phyloP scores from a whole-genome alignment of 2,113 vertebrate species.

The Paradoxurus hermaphroditus region DNA sequence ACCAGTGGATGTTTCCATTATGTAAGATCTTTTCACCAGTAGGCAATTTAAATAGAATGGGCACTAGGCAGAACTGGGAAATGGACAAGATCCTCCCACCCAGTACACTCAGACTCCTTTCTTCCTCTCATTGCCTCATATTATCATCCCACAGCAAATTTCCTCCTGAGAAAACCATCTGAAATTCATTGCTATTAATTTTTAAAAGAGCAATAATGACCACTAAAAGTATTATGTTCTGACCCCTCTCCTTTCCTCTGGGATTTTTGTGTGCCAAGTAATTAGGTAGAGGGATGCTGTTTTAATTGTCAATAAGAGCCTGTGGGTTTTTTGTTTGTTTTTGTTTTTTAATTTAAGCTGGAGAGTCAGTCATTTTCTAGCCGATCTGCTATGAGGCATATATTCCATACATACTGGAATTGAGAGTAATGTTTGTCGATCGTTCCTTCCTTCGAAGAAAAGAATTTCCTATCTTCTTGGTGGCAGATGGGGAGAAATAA shows the following conservation, averaged over 20 bases:
- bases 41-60: background rate
- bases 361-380: background rate
- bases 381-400: background rate
- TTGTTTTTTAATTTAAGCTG: conserved; percentile 28
- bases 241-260: conserved; percentile 44
- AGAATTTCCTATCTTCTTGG: background rate
- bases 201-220: conserved; percentile 59
- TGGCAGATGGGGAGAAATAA: background rate
- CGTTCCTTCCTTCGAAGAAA: background rate
- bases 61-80: background rate
- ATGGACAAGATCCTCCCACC: background rate
- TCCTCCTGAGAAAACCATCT: conserved; percentile 17
- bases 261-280: conserved; percentile 44
- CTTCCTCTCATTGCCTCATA: background rate
- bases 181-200: conserved; percentile 56
- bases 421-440: background rate
- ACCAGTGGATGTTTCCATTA: background rate
- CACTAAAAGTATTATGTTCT: conserved; percentile 46
- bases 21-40: background rate
- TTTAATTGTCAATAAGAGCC: conserved; percentile 34
- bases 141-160: background rate
- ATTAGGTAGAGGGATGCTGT: conserved; percentile 24
- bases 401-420: background rate
- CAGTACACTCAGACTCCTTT: background rate
- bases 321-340: conserved; percentile 30